Conservation (phyloP, 35 echinoderm and acorn worm species). For the Strongylocentrotus purpuratus region DNA sequence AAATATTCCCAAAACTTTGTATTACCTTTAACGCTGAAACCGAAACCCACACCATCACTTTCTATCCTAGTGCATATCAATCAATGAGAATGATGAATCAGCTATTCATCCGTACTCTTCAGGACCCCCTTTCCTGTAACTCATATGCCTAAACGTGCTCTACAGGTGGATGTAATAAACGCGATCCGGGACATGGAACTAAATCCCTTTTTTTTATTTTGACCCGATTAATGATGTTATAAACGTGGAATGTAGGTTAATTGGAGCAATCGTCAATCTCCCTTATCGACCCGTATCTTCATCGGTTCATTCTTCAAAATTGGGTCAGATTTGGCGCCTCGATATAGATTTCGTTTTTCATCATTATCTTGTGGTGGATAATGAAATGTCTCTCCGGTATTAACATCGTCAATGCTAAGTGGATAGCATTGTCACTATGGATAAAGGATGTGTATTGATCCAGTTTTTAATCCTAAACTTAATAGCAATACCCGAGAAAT, state of each 20-base stretch:
- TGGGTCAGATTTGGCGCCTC: not conserved
- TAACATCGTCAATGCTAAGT: too few relatives aligned
- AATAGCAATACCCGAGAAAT: not conserved
- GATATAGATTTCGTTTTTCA: not conserved
- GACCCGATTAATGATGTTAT: slow-evolving; percentile 1
- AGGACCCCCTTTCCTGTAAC: not conserved
- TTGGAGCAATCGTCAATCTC: not conserved
- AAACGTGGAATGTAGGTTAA: not conserved
- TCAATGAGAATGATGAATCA: not conserved
- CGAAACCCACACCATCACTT: not conserved
- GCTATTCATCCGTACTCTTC: not conserved
- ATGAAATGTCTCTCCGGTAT: not conserved
- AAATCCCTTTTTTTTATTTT: not conserved
- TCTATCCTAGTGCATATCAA: not conserved
- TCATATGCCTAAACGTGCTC: not conserved
- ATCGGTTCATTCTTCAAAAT: not conserved
- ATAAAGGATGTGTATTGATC: too few relatives aligned
- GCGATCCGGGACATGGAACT: not conserved
- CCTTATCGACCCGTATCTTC: not conserved
- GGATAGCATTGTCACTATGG: too few relatives aligned
- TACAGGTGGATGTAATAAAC: not conserved
- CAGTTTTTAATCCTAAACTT: not conserved
- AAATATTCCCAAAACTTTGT: too few relatives aligned
- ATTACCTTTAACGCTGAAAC: too few relatives aligned
- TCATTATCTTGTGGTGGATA: not conserved